Conservation (phyloP, 2,113 vertebrate species). For the Pterocles burchelli region DNA sequence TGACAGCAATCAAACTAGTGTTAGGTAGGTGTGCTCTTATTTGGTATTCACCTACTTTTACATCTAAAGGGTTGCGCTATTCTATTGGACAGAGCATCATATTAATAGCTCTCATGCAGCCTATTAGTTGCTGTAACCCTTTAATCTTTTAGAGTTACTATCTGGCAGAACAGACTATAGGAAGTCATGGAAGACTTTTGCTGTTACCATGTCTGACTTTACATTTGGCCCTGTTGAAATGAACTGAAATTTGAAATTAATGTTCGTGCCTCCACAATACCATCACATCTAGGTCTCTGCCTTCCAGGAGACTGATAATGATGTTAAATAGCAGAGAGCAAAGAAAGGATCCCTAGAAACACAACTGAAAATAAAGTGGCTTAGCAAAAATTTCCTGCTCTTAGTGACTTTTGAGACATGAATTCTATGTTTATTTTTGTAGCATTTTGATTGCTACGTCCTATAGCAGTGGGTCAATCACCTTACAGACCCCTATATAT, state of each 20-base stretch:
- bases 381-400: neutral
- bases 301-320: slow-evolving; percentile 31
- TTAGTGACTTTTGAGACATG: neutral
- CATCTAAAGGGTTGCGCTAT: slow-evolving; percentile 37
- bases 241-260: slow-evolving; percentile 22
- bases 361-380: neutral
- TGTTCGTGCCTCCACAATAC: neutral
- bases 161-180: slow-evolving; percentile 12
- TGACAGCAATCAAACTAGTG: slow-evolving; percentile 34
- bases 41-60: slow-evolving; percentile 56
- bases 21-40: slow-evolving; percentile 59
- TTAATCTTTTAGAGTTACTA: slow-evolving; percentile 50
- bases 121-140: slow-evolving; percentile 33
- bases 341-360: neutral
- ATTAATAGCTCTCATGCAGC: slow-evolving; percentile 50
- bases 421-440: neutral
- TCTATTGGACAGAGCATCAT: slow-evolving; percentile 15
- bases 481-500: neutral
- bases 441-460: neutral
- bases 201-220: slow-evolving; percentile 16
- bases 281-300: neutral
- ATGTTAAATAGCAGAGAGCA: neutral
- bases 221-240: slow-evolving; percentile 15
- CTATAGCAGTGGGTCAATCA: neutral
- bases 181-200: slow-evolving; percentile 22